phyloP scores from a whole-genome alignment of 2,888 invertebrate species.

The Trichopoda pennipes region DNA sequence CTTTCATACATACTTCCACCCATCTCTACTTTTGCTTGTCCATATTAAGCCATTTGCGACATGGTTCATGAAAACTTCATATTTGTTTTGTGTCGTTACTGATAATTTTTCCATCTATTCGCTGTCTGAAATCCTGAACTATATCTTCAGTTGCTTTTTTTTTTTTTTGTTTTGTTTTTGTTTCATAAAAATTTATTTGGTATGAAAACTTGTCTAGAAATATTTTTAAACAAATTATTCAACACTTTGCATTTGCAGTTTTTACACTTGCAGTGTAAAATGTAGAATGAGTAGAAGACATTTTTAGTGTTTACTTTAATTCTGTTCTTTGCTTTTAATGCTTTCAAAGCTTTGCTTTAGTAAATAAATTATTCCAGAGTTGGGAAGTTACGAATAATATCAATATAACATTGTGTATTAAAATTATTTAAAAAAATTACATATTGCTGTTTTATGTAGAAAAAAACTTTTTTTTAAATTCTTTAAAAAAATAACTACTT shows the following conservation, averaged over 20 bases:
- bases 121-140: slow-evolving; percentile 16
- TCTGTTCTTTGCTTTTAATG: background rate
- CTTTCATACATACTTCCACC: background rate
- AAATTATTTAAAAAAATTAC: no score
- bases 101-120: slow-evolving; percentile 26
- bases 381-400: background rate
- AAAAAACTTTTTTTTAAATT: no score
- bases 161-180: no score
- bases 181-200: slow-evolving; percentile 34
- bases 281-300: slow-evolving; percentile 55
- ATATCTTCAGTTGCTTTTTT: background rate
- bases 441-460: no score
- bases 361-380: slow-evolving; percentile 17
- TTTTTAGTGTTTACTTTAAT: slow-evolving; percentile 26
- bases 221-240: slow-evolving; percentile 79
- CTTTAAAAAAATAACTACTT: no score
- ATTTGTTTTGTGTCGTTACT: slow-evolving; percentile 52
- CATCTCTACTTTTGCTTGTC: background rate
- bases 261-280: slow-evolving; percentile 61
- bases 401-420: no score
- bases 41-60: slow-evolving; percentile 41
- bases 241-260: slow-evolving; percentile 76
- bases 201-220: slow-evolving; percentile 73
- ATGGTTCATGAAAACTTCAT: slow-evolving; percentile 62
- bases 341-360: background rate